Conservation (phyloP, 1,140 invertebrate species). For the Euwallacea fornicatus region DNA sequence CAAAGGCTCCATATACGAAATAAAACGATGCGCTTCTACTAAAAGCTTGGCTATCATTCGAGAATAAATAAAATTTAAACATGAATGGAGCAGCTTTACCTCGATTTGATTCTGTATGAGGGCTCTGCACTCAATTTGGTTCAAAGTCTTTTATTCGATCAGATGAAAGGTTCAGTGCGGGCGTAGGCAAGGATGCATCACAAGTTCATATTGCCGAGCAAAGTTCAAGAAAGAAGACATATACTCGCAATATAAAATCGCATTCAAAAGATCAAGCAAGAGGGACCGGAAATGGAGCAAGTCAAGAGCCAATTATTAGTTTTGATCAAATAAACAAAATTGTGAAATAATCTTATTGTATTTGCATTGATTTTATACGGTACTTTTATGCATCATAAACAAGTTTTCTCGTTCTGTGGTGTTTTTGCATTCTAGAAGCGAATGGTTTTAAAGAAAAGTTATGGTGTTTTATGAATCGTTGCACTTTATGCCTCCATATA, state of each 20-base stretch:
- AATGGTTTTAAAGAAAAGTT: conserved; percentile 7
- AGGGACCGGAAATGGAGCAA: no score
- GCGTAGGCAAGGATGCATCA: not conserved
- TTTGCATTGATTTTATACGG: no score
- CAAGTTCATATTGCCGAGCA: not conserved
- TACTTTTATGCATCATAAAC: conserved; percentile 5
- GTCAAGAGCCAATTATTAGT: no score
- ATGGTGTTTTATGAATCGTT: conserved; percentile 7
- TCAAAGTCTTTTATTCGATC: no score
- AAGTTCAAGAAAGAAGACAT: not conserved
- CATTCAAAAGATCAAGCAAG: no score
- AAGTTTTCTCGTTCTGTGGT: conserved; percentile 3
- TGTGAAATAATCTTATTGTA: no score
- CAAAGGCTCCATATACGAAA: no score
- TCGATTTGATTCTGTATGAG: not conserved
- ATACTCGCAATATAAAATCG: no score
- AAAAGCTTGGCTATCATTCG: conserved; percentile 3
- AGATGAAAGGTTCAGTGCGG: no score
- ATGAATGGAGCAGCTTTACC: not conserved
- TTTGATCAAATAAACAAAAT: no score
- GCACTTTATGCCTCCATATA: conserved; percentile 4
- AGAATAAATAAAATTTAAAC: not conserved
- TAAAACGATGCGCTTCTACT: no score
- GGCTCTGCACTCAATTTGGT: not conserved
- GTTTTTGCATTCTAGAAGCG: not conserved